Percentiles rank a stretch among this genome's conserved stretches.
Conservation (phyloP, 2,797 vertebrate genomes). For the Pristis pectinata region DNA sequence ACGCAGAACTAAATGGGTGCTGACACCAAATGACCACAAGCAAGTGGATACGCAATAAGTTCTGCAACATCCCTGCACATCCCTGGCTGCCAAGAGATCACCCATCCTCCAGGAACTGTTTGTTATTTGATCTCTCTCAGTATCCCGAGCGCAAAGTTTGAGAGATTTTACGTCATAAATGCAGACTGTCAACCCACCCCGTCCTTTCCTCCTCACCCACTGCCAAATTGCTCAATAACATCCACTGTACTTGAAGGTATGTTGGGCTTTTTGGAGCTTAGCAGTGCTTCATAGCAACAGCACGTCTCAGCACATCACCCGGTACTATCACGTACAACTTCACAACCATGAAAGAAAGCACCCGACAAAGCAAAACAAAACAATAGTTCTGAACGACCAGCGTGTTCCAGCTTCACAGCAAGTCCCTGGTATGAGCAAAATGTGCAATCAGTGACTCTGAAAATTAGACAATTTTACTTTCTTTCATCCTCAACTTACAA, state of each 20-base stretch:
- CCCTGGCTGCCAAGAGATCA: neutral
- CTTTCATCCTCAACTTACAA: neutral
- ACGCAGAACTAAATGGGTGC: neutral
- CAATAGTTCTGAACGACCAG: too few relatives aligned
- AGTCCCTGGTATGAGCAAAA: constrained; percentile 15
- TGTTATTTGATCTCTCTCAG: constrained; percentile 10
- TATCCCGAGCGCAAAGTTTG: neutral
- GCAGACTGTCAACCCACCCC: too few relatives aligned
- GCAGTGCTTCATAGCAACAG: constrained; percentile 1
- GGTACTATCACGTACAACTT: constrained; percentile 6
- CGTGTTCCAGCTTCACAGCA: constrained; percentile 1
- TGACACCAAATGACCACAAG: neutral
- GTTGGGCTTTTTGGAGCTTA: neutral
- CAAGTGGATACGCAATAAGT: neutral
- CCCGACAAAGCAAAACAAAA: constrained; percentile 23
- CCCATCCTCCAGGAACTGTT: neutral
- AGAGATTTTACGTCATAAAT: neutral
- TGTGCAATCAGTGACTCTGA: neutral
- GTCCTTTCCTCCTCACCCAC: too few relatives aligned
- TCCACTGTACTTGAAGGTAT: neutral
- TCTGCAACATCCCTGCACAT: constrained; percentile 3
- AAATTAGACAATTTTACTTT: neutral
- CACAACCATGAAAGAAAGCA: neutral
- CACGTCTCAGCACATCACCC: constrained; percentile 4
- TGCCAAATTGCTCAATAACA: neutral